These are phyloP conservation scores for Otis tarda DNA, from an alignment of 2,113 vertebrate species.

Conservation along the genomic window DNA sequence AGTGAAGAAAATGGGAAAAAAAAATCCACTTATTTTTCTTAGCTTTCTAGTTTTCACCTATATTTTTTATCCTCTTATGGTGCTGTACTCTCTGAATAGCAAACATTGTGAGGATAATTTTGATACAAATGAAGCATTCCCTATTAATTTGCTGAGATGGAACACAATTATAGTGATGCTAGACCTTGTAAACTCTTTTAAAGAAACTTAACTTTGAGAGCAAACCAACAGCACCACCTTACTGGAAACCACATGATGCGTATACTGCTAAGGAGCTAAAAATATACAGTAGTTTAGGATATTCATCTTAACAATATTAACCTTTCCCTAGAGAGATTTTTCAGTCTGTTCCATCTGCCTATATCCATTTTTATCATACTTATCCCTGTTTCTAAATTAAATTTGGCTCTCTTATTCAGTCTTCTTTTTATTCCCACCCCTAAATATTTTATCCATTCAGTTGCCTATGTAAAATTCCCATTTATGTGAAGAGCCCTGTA, in stretches of 20 bases:
- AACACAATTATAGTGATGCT: background rate
- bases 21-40: background rate
- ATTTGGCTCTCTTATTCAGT: background rate
- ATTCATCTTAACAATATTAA: conserved; percentile 32
- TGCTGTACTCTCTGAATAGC: background rate
- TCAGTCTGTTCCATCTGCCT: conserved; percentile 32
- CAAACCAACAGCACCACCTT: background rate
- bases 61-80: background rate
- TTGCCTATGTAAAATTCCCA: background rate
- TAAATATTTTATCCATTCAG: conserved; percentile 19
- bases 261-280: background rate
- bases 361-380: conserved; percentile 35
- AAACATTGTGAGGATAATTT: background rate
- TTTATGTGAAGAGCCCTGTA: background rate
- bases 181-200: background rate
- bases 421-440: conserved; percentile 1
- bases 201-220: background rate
- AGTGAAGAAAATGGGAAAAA: background rate
- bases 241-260: background rate
- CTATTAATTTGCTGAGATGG: background rate
- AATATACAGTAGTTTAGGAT: background rate
- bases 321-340: conserved; percentile 14
- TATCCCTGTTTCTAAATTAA: conserved; percentile 21
- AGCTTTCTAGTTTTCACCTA: background rate
- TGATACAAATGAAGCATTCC: background rate